Base-by-base conservation (phyloP, 2,113 vertebrate genomes). In the Protobothrops flavoviridis region DNA sequence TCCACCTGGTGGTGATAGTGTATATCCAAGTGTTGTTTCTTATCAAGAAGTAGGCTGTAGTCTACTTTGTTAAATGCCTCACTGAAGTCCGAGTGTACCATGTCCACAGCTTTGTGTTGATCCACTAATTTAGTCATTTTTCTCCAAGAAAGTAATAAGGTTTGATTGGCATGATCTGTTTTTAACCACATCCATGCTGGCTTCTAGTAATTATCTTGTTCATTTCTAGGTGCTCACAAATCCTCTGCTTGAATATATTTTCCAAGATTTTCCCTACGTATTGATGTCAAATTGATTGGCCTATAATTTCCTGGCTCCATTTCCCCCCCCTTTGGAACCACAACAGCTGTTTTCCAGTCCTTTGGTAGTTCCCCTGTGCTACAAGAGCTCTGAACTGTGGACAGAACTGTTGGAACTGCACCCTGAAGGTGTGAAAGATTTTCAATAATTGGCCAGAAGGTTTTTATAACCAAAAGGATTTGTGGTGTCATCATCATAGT, bases 401-500 rank as follows among this genome's bases (percentile, higher is more conserved):
- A 5, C 64, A 69, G 64, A 39, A 39, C 33, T 81, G 69, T 81
- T 81, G 69, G 69, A 45, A 50, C 39, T 89, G 21, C 43, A 45
- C 3, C 52, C 69, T 26, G n/a, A 61, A 93, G 74, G 43, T 90
- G 17, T 56, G 21, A 61, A 93, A 86, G n/a, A 8, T 17, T 88
- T 56, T 56, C 52, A 9, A 52, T 11, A 6, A 81, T 11, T 11
- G 33, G 33, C 21, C n/a, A n/a, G 1, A 1, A 48, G 23, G 15
- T 57, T 89, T 11, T 45, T 59, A n/a, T 55, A 50, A 93, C 85
- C 85, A 95, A 97, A 95, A 90, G 88, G 93, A 55, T 95, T 95
- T 57, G 5, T 3, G 69, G 85, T 50, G 89, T 86, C 69, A 55
- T 91, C 61, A 74, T 87, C 3, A 23, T 87, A 95, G 95, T 97